Evolutionary conservation across 2,888 invertebrate species (phyloP).

Genomic region (Conus canariensis): DNA sequence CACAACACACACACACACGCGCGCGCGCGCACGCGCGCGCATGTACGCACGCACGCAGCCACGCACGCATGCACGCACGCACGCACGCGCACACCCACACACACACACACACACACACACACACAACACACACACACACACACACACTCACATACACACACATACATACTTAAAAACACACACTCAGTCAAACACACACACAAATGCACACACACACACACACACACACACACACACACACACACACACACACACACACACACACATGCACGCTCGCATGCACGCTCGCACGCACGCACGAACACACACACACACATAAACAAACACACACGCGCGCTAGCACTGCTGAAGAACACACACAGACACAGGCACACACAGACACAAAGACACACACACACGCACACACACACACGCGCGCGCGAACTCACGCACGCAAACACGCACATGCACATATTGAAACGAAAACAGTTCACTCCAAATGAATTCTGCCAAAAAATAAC

Average conservation of each 20-base stretch:
- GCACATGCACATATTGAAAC: background rate
- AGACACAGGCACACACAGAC: background rate
- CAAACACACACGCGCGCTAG: background rate
- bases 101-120: background rate
- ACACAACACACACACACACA: background rate
- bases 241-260: constrained; percentile 2
- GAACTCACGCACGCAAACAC: background rate
- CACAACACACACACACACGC: constrained; percentile 7
- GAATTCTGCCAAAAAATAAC: no score
- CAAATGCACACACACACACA: constrained; percentile 8
- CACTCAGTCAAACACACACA: background rate
- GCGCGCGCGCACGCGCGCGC: background rate
- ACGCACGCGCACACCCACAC: background rate
- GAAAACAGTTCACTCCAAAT: no score
- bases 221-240: no score
- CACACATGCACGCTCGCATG: constrained; percentile 7
- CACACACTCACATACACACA: background rate
- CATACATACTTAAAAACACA: background rate
- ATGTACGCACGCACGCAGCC: background rate
- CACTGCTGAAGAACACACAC: background rate
- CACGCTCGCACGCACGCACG: background rate
- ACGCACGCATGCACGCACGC: no score
- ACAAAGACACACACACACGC: background rate
- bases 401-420: background rate
- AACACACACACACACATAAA: background rate